A percentile compares a stretch with the other conserved stretches of the same genome.
Evolutionary conservation across 2,113 vertebrate genomes (phyloP).

Genomic region (Saguinus midas): DNA sequence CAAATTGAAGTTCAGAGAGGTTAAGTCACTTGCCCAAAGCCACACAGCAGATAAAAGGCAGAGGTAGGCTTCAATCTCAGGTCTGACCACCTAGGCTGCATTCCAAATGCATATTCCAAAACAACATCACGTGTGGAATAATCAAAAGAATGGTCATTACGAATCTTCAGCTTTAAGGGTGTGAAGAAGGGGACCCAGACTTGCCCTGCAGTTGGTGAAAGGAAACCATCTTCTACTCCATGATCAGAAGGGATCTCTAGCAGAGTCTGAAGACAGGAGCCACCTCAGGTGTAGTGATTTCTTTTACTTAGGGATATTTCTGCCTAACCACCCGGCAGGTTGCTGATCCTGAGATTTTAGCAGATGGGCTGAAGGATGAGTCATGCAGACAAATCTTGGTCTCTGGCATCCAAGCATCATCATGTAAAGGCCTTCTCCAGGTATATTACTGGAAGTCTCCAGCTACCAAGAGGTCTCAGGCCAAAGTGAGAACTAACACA

Average conservation of each 20-base stretch:
- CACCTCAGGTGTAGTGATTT: neutral
- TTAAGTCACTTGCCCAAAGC: neutral
- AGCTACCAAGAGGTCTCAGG: neutral
- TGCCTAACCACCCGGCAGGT: accelerated
- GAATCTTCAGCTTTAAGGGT: neutral
- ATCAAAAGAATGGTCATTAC: neutral
- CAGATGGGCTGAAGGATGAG: neutral
- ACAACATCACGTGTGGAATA: neutral
- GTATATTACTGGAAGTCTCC: too few relatives aligned
- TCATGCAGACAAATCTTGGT: neutral
- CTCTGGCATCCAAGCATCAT: neutral
- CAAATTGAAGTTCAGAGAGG: slow-evolving; percentile 27
- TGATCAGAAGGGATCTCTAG: neutral
- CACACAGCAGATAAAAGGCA: neutral
- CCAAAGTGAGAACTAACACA: neutral
- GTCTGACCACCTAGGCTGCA: neutral
- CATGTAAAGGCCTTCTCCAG: neutral
- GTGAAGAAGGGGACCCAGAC: too few relatives aligned
- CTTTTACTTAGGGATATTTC: neutral
- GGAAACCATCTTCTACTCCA: neutral
- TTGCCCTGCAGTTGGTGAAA: neutral
- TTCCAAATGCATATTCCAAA: neutral
- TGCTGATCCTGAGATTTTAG: neutral
- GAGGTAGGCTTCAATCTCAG: neutral
- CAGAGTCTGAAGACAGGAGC: neutral